These are phyloP conservation scores for Aphis gossypii DNA, from an alignment of 1,140 invertebrate genomes.

Conservation along the genomic window DNA sequence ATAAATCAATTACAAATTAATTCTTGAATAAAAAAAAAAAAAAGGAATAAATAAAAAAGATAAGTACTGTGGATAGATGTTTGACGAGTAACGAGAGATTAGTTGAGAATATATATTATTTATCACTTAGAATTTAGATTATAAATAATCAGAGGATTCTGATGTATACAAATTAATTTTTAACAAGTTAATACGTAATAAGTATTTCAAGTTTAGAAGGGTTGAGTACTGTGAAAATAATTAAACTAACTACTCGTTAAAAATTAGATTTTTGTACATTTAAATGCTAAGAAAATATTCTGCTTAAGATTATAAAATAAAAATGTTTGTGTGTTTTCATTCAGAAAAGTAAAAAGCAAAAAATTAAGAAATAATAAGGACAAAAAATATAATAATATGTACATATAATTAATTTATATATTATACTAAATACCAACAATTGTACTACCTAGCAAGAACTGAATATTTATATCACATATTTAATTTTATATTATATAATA, in stretches of 20 bases:
- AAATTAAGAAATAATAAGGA: neutral
- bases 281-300: neutral
- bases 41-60: neutral
- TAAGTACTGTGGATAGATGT: neutral
- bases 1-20: neutral
- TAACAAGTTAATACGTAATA: neutral
- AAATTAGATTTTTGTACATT: neutral
- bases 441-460: neutral
- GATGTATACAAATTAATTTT: neutral
- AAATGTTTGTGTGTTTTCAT: neutral
- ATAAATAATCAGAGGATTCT: neutral
- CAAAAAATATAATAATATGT: neutral
- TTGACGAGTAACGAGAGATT: neutral
- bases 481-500: neutral
- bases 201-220: neutral
- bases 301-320: neutral
- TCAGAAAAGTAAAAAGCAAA: neutral
- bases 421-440: neutral
- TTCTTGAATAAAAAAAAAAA: neutral
- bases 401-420: neutral
- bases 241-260: neutral
- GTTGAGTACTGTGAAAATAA: neutral
- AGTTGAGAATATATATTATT: neutral
- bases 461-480: neutral
- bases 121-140: neutral